These are phyloP conservation scores for Phymanthus crucifer DNA, from an alignment of 92 coral and sea anemone species.

Conservation along the genomic window DNA sequence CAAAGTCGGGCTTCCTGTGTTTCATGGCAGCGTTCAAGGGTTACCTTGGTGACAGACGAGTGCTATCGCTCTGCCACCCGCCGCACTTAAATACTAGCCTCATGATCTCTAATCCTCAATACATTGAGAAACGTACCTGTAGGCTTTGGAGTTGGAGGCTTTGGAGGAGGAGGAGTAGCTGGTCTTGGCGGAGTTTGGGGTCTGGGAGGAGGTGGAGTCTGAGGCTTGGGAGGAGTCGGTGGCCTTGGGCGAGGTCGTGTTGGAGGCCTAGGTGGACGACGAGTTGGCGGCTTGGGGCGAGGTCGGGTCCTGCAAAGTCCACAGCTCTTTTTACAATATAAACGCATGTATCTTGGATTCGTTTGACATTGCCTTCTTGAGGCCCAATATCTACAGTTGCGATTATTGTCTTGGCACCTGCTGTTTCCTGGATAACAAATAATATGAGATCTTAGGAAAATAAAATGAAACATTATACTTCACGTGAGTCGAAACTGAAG, in stretches of 20 bases:
- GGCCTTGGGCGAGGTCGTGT: conserved; percentile 55
- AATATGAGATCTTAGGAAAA: not conserved
- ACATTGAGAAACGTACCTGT: too few species aligned
- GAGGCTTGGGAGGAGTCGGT: conserved; percentile 52
- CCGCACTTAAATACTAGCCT: too few species aligned
- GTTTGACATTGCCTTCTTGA: conserved; percentile 46
- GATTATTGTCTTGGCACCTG: conserved; percentile 36
- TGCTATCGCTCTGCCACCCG: too few species aligned
- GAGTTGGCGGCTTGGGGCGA: conserved; percentile 41
- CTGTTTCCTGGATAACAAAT: not conserved
- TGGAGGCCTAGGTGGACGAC: conserved; percentile 48
- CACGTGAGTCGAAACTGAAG: too few species aligned
- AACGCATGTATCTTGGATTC: conserved; percentile 44
- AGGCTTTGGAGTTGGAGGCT: too few species aligned
- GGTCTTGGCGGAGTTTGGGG: conserved; percentile 51
- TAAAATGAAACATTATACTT: not conserved
- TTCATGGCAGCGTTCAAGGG: too few species aligned
- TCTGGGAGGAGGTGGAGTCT: conserved; percentile 36
- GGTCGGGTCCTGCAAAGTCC: conserved; percentile 44
- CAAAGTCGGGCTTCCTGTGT: too few species aligned
- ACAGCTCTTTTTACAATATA: conserved; percentile 53
- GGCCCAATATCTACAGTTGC: conserved; percentile 47
- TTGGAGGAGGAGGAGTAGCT: conserved; percentile 16
- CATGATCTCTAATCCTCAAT: too few species aligned
- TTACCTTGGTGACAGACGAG: too few species aligned